A percentile compares a stretch with the other conserved stretches of the same genome.
phyloP scores from a whole-genome alignment of 2,888 invertebrate genomes.

The Chrysina gloriosa region DNA sequence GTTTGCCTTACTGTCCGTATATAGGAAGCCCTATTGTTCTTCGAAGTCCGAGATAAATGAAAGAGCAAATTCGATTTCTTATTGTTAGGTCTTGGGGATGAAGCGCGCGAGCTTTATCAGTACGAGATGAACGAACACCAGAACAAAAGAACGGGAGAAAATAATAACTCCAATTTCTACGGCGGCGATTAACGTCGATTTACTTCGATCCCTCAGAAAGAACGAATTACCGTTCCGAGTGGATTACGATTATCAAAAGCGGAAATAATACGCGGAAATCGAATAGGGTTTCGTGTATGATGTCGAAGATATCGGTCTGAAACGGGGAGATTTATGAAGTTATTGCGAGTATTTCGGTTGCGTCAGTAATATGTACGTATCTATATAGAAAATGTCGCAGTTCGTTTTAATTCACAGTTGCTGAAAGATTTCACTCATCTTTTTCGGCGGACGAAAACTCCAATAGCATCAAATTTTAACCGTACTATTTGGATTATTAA shows the following conservation, averaged over 20 bases:
- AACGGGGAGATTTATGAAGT: conserved; percentile 10
- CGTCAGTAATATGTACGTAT: conserved; percentile 6
- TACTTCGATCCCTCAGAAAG: background rate
- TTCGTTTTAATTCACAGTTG: no score
- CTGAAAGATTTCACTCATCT: no score
- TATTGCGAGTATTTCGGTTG: background rate
- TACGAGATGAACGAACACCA: no score
- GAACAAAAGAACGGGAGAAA: conserved; percentile 10
- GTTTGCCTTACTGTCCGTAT: background rate
- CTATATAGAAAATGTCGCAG: no score
- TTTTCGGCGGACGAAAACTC: no score
- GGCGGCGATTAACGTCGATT: conserved; percentile 23
- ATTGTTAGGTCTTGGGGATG: conserved; percentile 11
- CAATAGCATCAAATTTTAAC: no score
- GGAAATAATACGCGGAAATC: conserved; percentile 15
- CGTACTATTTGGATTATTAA: no score
- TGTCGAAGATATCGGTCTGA: conserved; percentile 2
- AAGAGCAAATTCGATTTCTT: conserved; percentile 13
- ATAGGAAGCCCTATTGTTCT: background rate
- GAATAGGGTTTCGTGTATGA: conserved; percentile 9
- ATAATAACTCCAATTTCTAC: conserved; percentile 24
- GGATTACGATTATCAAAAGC: conserved; percentile 19
- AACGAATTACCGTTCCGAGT: background rate
- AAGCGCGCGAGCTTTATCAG: no score
- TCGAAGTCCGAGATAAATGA: conserved; percentile 1